Conservation (phyloP, 2,113 vertebrate genomes). For the Copsychus sechellarum region DNA sequence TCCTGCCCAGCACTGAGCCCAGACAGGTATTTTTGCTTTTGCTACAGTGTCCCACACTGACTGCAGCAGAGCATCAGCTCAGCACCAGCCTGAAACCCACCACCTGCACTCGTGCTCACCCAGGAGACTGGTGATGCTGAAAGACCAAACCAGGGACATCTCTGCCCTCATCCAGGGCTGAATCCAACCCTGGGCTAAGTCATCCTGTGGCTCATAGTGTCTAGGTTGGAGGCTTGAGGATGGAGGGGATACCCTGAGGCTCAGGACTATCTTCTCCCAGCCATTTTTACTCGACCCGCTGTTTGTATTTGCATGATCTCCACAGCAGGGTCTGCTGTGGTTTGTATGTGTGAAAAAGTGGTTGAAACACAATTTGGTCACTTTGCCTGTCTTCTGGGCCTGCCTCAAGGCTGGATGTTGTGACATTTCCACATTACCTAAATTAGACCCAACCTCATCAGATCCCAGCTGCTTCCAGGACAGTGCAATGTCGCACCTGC, state of each 20-base stretch:
- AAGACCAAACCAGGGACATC: neutral
- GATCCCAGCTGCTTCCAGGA: neutral
- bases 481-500: rapidly evolving
- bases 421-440: neutral
- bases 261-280: neutral
- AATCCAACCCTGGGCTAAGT: neutral
- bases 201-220: neutral
- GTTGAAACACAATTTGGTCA: neutral
- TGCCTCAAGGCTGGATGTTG: neutral
- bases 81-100: neutral
- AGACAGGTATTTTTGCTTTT: neutral
- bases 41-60: neutral
- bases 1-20: neutral
- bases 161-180: neutral
- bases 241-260: neutral
- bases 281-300: neutral
- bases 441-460: neutral
- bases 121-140: neutral
- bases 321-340: neutral
- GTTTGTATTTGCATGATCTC: neutral
- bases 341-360: neutral
- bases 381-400: neutral
- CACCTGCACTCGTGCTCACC: neutral
- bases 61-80: neutral
- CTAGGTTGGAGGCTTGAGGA: neutral